Evolutionary conservation across 2,888 invertebrate genomes (phyloP), one percentile per base, ranked within the genome.

Genomic region (Cosmia trapezina): DNA sequence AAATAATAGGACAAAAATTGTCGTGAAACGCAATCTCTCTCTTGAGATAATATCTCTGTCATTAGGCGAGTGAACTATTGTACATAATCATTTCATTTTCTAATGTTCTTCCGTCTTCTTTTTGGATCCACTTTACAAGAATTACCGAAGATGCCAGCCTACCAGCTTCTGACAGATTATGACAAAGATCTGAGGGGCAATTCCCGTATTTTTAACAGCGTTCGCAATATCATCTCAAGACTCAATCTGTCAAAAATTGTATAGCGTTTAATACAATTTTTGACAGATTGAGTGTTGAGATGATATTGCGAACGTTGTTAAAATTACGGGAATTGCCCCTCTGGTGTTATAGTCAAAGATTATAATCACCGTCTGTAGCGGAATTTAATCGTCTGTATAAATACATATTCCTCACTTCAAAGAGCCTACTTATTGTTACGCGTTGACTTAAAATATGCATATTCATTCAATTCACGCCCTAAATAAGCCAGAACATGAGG

Each of bases 381-480:
- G 70, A 56, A 70, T 51, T 51, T 11, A 56, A 56, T 17, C 14
- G 66, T 70, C 63, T 63, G 51, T 19, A 69, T 66, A 73, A 72
- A 72, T 65, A 47, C 61, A 65, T 80, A 75, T 71, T 76, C 73
- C 78, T 76, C 17, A 70, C 43, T 62, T 53, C 67, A 72, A 76
- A 73, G 62, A 76, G 59, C 63, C 62, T 57, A 59, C 54, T 73
- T 71, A 68, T 65, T 68, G 73, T 78, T 80, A 83, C 57, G 56
- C 61, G 72, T 70, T 60, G 64, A 65, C 85, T 82, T 80, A 76
- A 80, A 86, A 82, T 86, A 85, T 84, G 78, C 81, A 77, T 73
- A 77, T 80, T 79, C 72, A 86, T 87, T 81, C 78, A 87, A 86
- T 92, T 91, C 89, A 92, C 90, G 94, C 91, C 91, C 93, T 85